These are phyloP conservation scores for Sminthopsis crassicaudata DNA, from an alignment of 2,113 vertebrate species.

Conservation along the genomic window DNA sequence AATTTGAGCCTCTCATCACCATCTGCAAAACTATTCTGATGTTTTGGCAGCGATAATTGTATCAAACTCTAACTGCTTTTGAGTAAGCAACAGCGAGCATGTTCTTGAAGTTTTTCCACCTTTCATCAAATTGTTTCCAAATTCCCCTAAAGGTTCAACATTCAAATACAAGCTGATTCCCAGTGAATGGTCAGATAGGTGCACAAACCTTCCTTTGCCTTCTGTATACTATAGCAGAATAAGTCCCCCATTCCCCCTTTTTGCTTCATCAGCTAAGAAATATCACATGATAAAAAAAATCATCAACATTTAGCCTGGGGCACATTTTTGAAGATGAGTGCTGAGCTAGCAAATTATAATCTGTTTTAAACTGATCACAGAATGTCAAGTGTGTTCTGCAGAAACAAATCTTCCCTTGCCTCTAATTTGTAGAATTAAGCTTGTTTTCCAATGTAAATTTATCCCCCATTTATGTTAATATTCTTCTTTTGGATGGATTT, in stretches of 20 bases:
- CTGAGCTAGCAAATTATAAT: background rate
- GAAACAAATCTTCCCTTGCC: background rate
- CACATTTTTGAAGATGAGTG: background rate
- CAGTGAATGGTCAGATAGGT: background rate
- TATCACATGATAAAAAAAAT: background rate
- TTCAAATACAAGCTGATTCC: background rate
- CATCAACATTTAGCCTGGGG: background rate
- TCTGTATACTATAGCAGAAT: background rate
- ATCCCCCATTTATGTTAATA: background rate
- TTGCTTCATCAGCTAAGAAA: background rate
- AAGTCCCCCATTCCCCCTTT: background rate
- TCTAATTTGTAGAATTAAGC: background rate
- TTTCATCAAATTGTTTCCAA: background rate
- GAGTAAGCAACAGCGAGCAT: background rate
- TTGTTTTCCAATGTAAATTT: background rate
- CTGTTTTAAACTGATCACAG: background rate
- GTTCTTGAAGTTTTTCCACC: background rate
- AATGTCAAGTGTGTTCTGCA: background rate
- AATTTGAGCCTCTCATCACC: background rate
- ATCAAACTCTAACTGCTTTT: background rate
- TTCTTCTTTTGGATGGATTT: background rate
- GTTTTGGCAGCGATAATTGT: background rate
- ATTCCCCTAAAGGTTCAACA: background rate
- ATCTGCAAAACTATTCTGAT: background rate
- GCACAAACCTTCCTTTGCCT: background rate